These are phyloP conservation scores for Molorchus minor DNA, from an alignment of 2,888 invertebrate species.

Conservation along the genomic window DNA sequence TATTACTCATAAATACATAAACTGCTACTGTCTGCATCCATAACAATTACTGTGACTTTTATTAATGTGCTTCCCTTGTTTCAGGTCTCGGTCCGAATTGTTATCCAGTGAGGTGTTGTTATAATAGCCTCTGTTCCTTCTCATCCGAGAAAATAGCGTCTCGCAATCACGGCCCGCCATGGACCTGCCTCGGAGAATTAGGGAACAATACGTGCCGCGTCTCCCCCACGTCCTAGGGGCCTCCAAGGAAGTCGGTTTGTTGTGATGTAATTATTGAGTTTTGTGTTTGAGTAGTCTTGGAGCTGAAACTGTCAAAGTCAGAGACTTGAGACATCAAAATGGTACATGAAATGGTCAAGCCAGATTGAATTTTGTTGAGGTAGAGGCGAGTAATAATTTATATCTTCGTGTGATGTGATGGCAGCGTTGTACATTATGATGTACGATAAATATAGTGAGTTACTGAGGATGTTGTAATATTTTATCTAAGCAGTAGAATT, in stretches of 20 bases:
- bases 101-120: slow-evolving; percentile 22
- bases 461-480: no score
- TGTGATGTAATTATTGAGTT: slow-evolving; percentile 18
- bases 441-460: no score
- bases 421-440: no score
- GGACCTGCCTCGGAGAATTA: slow-evolving; percentile 28
- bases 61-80: slow-evolving; percentile 37
- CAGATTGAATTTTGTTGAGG: background rate
- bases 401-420: background rate
- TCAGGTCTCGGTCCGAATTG: slow-evolving; percentile 30
- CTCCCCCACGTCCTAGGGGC: slow-evolving; percentile 8
- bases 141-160: slow-evolving; percentile 29
- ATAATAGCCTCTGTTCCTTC: slow-evolving; percentile 23
- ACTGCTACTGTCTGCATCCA: slow-evolving; percentile 17
- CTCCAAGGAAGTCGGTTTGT: slow-evolving; percentile 6
- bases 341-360: background rate
- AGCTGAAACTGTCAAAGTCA: slow-evolving; percentile 1
- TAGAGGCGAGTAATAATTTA: background rate
- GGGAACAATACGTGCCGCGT: slow-evolving; percentile 29
- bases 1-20: slow-evolving; percentile 8
- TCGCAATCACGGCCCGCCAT: slow-evolving; percentile 22
- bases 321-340: background rate
- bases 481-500: no score
- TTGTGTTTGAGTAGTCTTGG: slow-evolving; percentile 1
- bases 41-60: slow-evolving; percentile 34